Evolutionary conservation across 1,140 invertebrate genomes (phyloP).

Genomic region (Microvelia longipes): DNA sequence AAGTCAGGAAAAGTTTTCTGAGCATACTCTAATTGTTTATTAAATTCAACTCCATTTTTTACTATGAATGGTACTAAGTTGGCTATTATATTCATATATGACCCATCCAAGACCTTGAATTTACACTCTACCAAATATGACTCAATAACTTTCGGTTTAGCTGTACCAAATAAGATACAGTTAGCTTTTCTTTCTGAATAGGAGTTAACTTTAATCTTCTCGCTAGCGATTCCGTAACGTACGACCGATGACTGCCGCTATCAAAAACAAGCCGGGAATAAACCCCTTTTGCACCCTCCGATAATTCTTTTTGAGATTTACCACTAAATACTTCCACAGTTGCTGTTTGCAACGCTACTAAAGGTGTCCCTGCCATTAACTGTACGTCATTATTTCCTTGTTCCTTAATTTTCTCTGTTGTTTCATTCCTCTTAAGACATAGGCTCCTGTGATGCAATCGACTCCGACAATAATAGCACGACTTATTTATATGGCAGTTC

Average conservation of each 20-base stretch:
- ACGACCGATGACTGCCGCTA: neutral
- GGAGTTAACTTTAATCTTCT: neutral
- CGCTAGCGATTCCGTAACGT: neutral
- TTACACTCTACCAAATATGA: neutral
- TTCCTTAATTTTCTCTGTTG: neutral
- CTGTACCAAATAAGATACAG: neutral
- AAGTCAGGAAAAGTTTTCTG: neutral
- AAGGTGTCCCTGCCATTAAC: neutral
- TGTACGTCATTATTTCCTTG: neutral
- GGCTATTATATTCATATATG: neutral
- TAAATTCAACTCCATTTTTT: neutral
- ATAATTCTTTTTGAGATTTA: no score
- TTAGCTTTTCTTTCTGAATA: neutral
- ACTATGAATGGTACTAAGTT: neutral
- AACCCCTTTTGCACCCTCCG: neutral
- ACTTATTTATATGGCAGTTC: neutral
- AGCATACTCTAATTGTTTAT: neutral
- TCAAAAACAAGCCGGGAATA: neutral
- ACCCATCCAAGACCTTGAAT: neutral
- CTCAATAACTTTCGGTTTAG: neutral
- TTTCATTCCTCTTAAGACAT: neutral
- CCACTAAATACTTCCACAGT: neutral
- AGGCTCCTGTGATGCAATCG: neutral
- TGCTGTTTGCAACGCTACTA: neutral
- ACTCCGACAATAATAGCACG: neutral